These are phyloP conservation scores for Alauda arvensis DNA, from an alignment of 2,797 vertebrate species.

Conservation along the genomic window DNA sequence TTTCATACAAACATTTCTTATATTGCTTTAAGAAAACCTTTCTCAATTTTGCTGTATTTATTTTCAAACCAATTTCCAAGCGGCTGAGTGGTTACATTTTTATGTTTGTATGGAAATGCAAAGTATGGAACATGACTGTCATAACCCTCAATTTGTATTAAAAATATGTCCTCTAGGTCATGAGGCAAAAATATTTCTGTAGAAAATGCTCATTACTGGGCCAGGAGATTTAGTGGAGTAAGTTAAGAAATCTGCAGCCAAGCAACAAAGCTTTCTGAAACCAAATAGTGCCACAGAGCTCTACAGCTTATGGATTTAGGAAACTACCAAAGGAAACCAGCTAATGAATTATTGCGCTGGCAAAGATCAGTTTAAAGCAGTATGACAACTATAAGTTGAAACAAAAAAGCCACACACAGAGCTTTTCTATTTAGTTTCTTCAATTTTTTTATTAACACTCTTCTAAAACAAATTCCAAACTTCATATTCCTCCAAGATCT, in stretches of 20 bases:
- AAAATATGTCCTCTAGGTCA: constrained; percentile 41
- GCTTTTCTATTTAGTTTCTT: not conserved
- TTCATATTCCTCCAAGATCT: constrained; percentile 24
- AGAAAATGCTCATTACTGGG: constrained; percentile 27
- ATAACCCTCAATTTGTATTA: constrained; percentile 5
- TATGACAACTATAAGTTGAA: not conserved
- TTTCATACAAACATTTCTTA: not conserved
- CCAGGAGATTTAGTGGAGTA: constrained; percentile 14
- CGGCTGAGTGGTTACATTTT: not conserved
- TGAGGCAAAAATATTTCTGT: constrained; percentile 20
- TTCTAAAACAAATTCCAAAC: constrained; percentile 42
- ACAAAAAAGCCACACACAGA: constrained; percentile 16
- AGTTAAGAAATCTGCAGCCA: constrained; percentile 43
- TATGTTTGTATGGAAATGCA: constrained; percentile 54
- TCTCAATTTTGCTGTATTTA: constrained; percentile 15
- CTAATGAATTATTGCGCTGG: not conserved
- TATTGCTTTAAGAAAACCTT: constrained; percentile 31
- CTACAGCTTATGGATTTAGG: constrained; percentile 23
- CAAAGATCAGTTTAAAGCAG: constrained; percentile 16
- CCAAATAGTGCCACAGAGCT: not conserved
- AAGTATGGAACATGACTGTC: constrained; percentile 35
- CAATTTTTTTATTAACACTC: not conserved
- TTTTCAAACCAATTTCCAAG: constrained; percentile 14
- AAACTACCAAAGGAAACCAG: constrained; percentile 29
- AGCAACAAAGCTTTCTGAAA: constrained; percentile 43